Conservation (phyloP, 2,797 vertebrate species). For the Graptemys geographica region DNA sequence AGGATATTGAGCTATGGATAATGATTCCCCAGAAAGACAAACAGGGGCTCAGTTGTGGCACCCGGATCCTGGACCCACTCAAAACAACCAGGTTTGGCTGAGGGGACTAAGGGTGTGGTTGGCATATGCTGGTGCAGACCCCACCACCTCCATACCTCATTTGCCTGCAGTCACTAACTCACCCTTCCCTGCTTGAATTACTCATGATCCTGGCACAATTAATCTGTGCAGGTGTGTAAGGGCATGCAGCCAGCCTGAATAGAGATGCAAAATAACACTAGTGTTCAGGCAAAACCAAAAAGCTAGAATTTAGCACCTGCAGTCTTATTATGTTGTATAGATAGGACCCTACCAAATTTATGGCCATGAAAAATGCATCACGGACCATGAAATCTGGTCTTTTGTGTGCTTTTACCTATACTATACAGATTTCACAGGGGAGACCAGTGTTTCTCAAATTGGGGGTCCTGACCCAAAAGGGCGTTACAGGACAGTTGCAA, state of each 20-base stretch:
- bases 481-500: too few species aligned
- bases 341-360: too few species aligned
- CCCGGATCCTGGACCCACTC: background rate
- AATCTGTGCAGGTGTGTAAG: background rate
- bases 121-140: background rate
- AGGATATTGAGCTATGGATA: background rate
- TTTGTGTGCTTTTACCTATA: too few species aligned
- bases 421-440: too few species aligned
- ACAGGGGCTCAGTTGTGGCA: background rate
- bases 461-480: too few species aligned
- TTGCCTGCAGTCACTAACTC: background rate
- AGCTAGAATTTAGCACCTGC: background rate
- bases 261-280: background rate
- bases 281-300: background rate
- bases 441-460: too few species aligned
- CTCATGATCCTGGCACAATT: background rate
- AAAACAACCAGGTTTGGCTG: background rate
- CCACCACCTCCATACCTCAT: background rate
- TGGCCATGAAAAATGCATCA: too few species aligned
- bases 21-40: background rate
- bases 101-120: background rate
- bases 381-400: too few species aligned
- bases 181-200: background rate
- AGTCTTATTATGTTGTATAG: background rate
- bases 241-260: background rate